Conservation (phyloP, 2,888 invertebrate species). For the Erannis defoliaria region DNA sequence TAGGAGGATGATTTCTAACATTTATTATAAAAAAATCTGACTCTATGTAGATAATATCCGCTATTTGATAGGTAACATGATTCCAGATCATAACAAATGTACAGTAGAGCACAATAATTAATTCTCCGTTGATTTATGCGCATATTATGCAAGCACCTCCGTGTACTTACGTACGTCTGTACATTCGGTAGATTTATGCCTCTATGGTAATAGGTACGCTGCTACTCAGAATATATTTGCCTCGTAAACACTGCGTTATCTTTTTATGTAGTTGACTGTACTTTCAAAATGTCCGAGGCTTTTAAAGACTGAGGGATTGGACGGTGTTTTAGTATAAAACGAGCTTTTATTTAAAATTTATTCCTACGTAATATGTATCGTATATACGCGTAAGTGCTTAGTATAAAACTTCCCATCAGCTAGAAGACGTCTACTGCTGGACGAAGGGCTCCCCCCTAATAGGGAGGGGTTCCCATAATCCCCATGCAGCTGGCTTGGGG, state of each 20-base stretch:
- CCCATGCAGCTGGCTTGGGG: too few species aligned
- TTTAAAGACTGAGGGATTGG: background rate
- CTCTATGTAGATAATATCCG: background rate
- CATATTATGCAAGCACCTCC: conserved; percentile 72
- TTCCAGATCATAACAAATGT: conserved; percentile 37
- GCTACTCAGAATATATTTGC: conserved; percentile 56
- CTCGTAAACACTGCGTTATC: conserved; percentile 49
- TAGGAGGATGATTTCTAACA: too few species aligned
- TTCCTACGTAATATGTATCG: too few species aligned
- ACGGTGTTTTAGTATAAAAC: background rate
- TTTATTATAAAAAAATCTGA: too few species aligned
- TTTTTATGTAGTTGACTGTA: conserved; percentile 51
- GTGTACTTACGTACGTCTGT: conserved; percentile 52
- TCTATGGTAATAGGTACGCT: conserved; percentile 56
- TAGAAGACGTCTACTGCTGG: too few species aligned
- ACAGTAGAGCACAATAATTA: conserved; percentile 73
- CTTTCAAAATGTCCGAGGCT: conserved; percentile 50
- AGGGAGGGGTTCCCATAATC: too few species aligned
- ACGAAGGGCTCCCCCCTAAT: too few species aligned
- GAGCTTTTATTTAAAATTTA: too few species aligned
- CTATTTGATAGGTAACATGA: conserved; percentile 10
- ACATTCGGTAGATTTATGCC: conserved; percentile 59
- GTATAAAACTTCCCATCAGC: too few species aligned
- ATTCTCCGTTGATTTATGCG: conserved; percentile 79
- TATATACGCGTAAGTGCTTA: too few species aligned